A percentile compares a stretch with the other conserved stretches of the same genome.
These are phyloP conservation scores for Prolemur simus DNA, from an alignment of 2,113 vertebrate species.

Conservation along the genomic window DNA sequence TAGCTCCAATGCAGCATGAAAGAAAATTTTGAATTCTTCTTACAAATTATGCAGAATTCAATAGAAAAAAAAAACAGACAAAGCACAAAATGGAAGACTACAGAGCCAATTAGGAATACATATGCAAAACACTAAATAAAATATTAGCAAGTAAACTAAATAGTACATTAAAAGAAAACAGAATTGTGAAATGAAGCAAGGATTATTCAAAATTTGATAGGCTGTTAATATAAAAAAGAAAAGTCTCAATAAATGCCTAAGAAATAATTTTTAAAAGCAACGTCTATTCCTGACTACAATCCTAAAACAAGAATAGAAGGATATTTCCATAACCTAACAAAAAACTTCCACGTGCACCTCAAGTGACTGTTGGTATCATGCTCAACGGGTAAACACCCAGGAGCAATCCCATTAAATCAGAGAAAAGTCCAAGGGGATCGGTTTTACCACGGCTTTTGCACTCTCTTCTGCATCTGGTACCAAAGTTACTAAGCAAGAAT, in stretches of 20 bases:
- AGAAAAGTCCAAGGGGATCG: not conserved
- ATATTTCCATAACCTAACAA: not conserved
- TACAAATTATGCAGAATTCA: not conserved
- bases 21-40: not conserved
- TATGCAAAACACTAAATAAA: not conserved
- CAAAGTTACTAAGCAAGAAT: not conserved
- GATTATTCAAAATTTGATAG: not conserved
- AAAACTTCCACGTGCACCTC: not conserved
- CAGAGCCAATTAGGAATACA: not conserved
- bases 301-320: not conserved
- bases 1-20: not conserved
- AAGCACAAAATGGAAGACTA: not conserved
- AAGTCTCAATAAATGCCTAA: not conserved
- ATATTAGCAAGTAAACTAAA: not conserved
- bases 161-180: not conserved
- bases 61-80: not conserved
- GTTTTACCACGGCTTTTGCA: not conserved
- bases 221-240: not conserved
- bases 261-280: not conserved
- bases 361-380: not conserved
- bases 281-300: not conserved
- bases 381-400: not conserved
- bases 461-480: not conserved
- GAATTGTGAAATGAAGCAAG: not conserved
- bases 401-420: not conserved